phyloP scores from a whole-genome alignment of 2,888 invertebrate species.

The Cephalotes varians region DNA sequence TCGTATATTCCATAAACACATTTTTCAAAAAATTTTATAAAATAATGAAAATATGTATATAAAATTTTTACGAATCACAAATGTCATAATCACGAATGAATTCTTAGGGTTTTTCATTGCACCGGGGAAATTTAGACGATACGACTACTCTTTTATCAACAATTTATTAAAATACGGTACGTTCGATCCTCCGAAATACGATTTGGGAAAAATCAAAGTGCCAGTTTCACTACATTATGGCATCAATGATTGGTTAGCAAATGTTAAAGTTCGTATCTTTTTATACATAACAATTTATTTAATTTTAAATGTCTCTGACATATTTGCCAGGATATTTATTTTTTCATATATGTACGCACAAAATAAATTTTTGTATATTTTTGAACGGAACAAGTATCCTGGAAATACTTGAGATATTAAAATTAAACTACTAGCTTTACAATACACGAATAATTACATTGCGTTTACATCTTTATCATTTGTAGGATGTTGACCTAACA shows the following conservation, averaged over 20 bases:
- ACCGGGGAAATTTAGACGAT: conserved; percentile 79
- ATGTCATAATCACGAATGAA: neutral
- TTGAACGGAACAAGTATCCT: neutral
- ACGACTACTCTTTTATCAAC: conserved; percentile 76
- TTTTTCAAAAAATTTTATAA: neutral
- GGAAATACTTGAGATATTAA: neutral
- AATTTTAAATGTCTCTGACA: neutral
- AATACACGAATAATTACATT: neutral
- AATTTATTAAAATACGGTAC: conserved; percentile 77
- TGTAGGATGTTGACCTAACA: conserved; percentile 87
- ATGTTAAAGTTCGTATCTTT: conserved; percentile 64
- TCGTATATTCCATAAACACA: neutral
- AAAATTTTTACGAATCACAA: neutral
- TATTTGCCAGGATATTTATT: neutral
- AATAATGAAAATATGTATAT: neutral
- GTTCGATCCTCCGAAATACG: conserved; percentile 78
- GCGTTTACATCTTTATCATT: conserved; percentile 4
- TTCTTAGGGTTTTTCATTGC: conserved; percentile 11
- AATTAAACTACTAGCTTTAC: neutral
- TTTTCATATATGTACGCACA: neutral
- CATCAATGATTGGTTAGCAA: conserved; percentile 77
- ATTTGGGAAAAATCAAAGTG: conserved; percentile 75
- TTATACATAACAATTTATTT: neutral
- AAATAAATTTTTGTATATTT: neutral
- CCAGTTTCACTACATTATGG: conserved; percentile 81